phyloP scores from a whole-genome alignment of 2,797 vertebrate species.

The Poecile montanus region DNA sequence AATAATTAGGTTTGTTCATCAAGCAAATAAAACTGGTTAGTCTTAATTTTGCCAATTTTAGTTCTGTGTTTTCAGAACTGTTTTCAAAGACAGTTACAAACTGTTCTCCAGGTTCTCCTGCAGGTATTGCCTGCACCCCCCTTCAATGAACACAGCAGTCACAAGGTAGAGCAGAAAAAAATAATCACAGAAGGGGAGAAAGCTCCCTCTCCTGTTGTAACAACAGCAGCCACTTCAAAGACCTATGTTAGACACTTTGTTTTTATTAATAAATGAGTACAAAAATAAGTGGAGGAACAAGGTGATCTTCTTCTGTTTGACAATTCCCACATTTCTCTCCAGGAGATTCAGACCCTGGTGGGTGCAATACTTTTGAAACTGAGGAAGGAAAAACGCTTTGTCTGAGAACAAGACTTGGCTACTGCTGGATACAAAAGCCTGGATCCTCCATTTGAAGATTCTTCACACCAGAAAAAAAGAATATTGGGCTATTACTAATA shows the following conservation, averaged over 20 bases:
- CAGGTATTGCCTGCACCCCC: not conserved
- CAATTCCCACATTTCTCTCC: not conserved
- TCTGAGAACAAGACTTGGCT: not conserved
- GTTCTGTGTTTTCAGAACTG: not conserved
- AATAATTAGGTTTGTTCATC: not conserved
- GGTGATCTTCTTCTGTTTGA: not conserved
- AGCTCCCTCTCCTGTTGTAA: not conserved
- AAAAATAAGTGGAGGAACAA: conserved; percentile 18
- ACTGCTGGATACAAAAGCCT: not conserved
- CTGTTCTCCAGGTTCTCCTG: not conserved
- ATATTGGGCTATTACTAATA: not conserved
- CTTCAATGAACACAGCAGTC: not conserved
- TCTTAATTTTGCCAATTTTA: not conserved
- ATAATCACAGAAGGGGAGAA: not conserved
- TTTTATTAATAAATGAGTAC: conserved; percentile 38
- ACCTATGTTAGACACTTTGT: not conserved
- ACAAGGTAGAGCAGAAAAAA: not conserved
- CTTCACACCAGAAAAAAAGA: not conserved
- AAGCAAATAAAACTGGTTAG: not conserved
- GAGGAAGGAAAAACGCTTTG: not conserved
- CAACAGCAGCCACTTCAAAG: not conserved
- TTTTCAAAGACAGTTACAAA: not conserved
- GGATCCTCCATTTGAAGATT: not conserved
- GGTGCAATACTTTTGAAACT: conserved; percentile 53
- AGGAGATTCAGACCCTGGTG: conserved; percentile 71